Base-by-base conservation (phyloP, 2,888 invertebrate species). In the Nomada hirtipes region DNA sequence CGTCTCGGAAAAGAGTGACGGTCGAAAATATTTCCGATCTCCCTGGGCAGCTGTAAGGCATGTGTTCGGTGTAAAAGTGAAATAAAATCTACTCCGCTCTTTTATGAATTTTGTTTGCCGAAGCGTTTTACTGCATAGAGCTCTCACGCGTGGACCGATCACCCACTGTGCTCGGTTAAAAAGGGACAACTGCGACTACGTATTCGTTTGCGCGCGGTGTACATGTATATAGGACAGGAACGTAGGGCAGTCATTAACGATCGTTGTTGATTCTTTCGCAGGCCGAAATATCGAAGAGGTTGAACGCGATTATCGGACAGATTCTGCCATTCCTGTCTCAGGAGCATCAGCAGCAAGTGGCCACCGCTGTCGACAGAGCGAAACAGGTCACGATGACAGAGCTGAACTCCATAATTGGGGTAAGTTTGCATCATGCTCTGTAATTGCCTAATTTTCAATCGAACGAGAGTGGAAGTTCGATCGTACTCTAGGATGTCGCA, bases 321-420 rank as follows among this genome's bases (percentile, higher is more conserved):
- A 97, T 99, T 92, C 95, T 99, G 93, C 99, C 99, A 85, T 99
- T 98, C 95, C 96, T 99, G 89, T 98, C 98, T 76, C 97, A 98
- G 94, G 99, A 98, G 95, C 99, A 99, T 93, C 99, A 99, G 94
- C 98, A 98, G 94, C 98, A 98, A 95, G 99, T 99, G 67, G 97
- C 98, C 47, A 97, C 97, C 69, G 98, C 99, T 20, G 98, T 99
- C 67, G 99, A 99, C 92, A 95, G 99, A 93, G 99, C 99, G 90
- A 99, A 99, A 95, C 98, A 99, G 95, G 98, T 99, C 92, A 98
- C 98, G 92, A 98, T 99, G 98, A 97, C 98, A 86, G 99, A 99
- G 94, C 95, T 99, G 86, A 99, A 98, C 94, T 97, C 98, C 90
- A 98, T 99, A 91, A 98, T 99, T 92, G 98, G 98, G 97, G 99